phyloP scores from a whole-genome alignment of 2,797 vertebrate genomes.

The Syndactyla subalaris region DNA sequence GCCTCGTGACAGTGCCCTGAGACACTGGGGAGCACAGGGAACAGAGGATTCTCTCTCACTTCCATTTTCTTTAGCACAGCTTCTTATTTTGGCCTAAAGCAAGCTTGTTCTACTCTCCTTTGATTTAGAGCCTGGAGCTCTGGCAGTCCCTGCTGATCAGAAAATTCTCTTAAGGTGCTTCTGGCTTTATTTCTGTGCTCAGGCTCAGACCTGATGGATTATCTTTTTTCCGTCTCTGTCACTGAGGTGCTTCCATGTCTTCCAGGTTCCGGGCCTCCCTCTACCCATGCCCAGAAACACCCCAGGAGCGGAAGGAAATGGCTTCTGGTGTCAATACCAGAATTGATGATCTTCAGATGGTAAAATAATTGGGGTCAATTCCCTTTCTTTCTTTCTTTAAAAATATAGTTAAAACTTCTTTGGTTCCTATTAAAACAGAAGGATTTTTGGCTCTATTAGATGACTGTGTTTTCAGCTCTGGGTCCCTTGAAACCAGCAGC shows the following conservation, averaged over 20 bases:
- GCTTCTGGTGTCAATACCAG: slow-evolving; percentile 94
- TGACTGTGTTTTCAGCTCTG: background rate
- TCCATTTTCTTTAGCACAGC: background rate
- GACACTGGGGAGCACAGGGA: background rate
- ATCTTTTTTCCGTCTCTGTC: background rate
- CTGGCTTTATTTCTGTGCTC: background rate
- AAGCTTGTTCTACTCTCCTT: background rate
- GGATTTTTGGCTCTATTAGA: background rate
- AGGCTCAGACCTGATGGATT: background rate
- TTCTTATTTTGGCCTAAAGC: slow-evolving; percentile 9
- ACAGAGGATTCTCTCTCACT: background rate
- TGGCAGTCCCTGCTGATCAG: background rate
- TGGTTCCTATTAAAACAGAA: background rate
- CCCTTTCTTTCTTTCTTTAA: background rate
- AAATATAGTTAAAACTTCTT: background rate
- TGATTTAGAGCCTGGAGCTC: background rate
- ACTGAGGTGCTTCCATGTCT: slow-evolving; percentile 42
- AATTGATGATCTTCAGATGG: slow-evolving; percentile 98
- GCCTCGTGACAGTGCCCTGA: background rate
- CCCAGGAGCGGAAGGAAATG: slow-evolving; percentile 98
- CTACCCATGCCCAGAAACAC: slow-evolving; percentile 96
- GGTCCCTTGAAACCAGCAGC: background rate
- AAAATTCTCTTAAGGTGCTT: background rate
- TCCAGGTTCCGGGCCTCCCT: slow-evolving; percentile 94
- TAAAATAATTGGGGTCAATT: slow-evolving; percentile 64